Conservation (phyloP, 2,797 vertebrate genomes). For the Anableps anableps region DNA sequence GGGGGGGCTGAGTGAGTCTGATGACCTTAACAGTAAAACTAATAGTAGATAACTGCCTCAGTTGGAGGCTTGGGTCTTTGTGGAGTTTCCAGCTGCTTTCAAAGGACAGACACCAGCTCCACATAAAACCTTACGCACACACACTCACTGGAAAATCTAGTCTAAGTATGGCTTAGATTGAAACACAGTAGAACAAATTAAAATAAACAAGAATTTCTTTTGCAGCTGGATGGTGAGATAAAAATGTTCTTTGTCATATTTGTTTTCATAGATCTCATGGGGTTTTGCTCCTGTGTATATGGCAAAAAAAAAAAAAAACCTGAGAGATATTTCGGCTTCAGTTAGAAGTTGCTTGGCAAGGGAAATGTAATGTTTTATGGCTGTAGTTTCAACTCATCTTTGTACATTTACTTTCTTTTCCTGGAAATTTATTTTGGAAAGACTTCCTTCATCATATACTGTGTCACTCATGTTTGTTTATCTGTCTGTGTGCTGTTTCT, state of each 20-base stretch:
- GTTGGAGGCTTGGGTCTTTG: constrained; percentile 62
- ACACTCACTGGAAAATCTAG: constrained; percentile 22
- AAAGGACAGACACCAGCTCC: constrained; percentile 50
- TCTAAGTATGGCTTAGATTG: constrained; percentile 20
- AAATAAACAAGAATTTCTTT: constrained; percentile 27
- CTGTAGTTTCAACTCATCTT: constrained; percentile 61
- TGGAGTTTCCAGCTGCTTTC: constrained; percentile 75
- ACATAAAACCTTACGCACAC: constrained; percentile 11
- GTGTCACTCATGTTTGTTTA: constrained; percentile 28
- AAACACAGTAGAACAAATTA: constrained; percentile 34
- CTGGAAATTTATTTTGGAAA: constrained; percentile 44
- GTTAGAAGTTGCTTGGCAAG: constrained; percentile 55
- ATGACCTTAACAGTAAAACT: constrained; percentile 86
- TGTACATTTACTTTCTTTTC: constrained; percentile 48
- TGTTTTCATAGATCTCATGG: constrained; percentile 48
- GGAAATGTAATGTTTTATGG: constrained; percentile 63
- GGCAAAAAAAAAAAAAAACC: constrained; percentile 43
- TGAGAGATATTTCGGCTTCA: constrained; percentile 68
- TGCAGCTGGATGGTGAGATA: constrained; percentile 15
- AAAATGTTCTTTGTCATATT: constrained; percentile 50
- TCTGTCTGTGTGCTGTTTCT: constrained; percentile 44
- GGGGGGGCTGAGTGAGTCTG: constrained; percentile 48
- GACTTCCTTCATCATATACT: constrained; percentile 32
- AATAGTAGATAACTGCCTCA: constrained; percentile 75
- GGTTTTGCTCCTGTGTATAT: constrained; percentile 23